Base-by-base conservation (phyloP, 2,888 invertebrate species). In the Steromphala cineraria region DNA sequence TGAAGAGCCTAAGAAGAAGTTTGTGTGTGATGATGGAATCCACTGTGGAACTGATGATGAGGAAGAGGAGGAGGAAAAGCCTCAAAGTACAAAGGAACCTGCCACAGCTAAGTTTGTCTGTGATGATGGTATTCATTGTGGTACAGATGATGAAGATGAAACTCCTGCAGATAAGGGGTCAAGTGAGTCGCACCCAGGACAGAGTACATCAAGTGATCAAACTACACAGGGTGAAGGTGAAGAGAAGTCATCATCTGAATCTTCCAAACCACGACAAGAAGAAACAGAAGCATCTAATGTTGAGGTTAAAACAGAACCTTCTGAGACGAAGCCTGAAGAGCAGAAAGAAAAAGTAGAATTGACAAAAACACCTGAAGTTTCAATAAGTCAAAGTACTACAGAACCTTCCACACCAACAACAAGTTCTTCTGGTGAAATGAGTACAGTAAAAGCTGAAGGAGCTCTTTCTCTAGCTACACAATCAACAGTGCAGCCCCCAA, bases 31-130 rank as follows among this genome's bases (percentile, higher is more conserved):
- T 17, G 85, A 86, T 84, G 86, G 85, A 53, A 83, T 86, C 46
- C 87, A 87, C 31, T 87, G 87, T 85, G 87, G 87, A 0, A 86
- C 87, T 36, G 85, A 84, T 80, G 84, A 85, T 80, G 84, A 84
- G 77, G 83, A 81, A 31, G 83, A 83, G 21, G 82, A 80, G 74
- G 81, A 82, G 71, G 80, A 82, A 78, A 75, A 46, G 36, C 28
- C 19, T 7, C 53, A 24, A 24, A 55, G 13, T 0, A 46, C 53
- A 19, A 81, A 82, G 67, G 77, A 74, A 52, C 17, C 40, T 19
- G 52, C 40, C 28, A 77, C 75, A 24, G 28, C 36, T 2, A 82
- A 81, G 71, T 81, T 56, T 80, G 80, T 78, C 24, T 84, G 85
- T 82, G 80, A 80, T 53, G 82, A 85, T 84, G 80, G 80, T 62